Conservation (phyloP, 2,888 invertebrate genomes). For the Rosalia funebris region DNA sequence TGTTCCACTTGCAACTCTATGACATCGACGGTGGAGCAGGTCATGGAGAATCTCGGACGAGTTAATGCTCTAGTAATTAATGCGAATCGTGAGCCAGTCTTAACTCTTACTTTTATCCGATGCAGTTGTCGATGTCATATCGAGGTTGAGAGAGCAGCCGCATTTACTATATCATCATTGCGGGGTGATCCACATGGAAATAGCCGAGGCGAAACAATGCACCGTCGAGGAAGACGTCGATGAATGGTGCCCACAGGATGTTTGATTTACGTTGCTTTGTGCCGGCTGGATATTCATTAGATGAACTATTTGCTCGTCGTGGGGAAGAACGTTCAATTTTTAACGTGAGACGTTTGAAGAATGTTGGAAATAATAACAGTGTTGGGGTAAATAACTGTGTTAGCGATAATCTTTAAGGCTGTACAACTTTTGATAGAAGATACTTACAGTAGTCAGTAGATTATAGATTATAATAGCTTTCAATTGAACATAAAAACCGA, state of each 20-base stretch:
- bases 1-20: not conserved
- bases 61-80: conserved; percentile 22
- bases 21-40: not conserved
- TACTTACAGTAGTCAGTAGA: no score
- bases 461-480: no score
- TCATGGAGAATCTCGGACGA: conserved; percentile 10
- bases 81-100: conserved; percentile 14
- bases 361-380: no score
- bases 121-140: conserved; percentile 14
- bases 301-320: not conserved
- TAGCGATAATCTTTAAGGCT: no score
- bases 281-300: not conserved
- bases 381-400: no score
- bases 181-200: not conserved
- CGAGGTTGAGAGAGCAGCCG: conserved; percentile 3
- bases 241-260: not conserved
- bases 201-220: conserved; percentile 4
- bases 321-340: no score
- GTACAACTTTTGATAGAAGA: no score
- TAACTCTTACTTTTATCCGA: conserved; percentile 22
- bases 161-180: not conserved
- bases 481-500: no score
- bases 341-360: no score
- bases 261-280: not conserved
- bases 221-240: not conserved